A percentile compares a stretch with the other conserved stretches of the same genome.
phyloP scores from a whole-genome alignment of 2,113 vertebrate species.

The Promerops cafer region DNA sequence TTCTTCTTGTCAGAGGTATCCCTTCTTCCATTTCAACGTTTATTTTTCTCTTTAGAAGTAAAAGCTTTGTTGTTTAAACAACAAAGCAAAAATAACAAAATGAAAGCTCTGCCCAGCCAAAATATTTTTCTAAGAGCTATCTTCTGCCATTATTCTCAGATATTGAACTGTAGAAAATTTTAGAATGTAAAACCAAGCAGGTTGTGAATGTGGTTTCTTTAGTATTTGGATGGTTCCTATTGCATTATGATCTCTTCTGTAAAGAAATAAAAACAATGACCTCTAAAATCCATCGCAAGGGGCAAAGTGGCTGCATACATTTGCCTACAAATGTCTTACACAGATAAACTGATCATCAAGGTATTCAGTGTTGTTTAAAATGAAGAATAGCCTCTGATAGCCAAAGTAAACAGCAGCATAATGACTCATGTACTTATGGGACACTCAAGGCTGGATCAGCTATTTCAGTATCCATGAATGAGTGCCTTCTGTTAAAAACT shows the following conservation, averaged over 20 bases:
- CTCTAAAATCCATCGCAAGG: not conserved
- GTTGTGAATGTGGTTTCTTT: not conserved
- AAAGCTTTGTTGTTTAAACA: not conserved
- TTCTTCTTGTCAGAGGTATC: not conserved
- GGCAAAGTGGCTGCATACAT: not conserved
- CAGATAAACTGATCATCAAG: not conserved
- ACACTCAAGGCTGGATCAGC: not conserved
- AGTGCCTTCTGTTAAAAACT: not conserved
- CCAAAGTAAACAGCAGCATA: not conserved
- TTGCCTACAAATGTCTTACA: not conserved
- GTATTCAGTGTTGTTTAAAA: not conserved
- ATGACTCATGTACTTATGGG: not conserved
- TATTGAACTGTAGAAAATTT: not conserved
- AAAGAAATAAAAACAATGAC: not conserved
- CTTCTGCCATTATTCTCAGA: not conserved
- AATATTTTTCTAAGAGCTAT: not conserved
- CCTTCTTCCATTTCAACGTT: not conserved
- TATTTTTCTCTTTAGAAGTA: not conserved
- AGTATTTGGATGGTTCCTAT: not conserved
- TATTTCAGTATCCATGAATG: not conserved
- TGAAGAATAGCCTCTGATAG: not conserved
- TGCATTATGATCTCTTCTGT: not conserved
- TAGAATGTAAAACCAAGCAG: not conserved
- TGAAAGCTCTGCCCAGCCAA: not conserved
- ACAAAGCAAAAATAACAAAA: not conserved